Base-by-base conservation (phyloP, 2,888 invertebrate species). In the Apodemia hepburni region DNA sequence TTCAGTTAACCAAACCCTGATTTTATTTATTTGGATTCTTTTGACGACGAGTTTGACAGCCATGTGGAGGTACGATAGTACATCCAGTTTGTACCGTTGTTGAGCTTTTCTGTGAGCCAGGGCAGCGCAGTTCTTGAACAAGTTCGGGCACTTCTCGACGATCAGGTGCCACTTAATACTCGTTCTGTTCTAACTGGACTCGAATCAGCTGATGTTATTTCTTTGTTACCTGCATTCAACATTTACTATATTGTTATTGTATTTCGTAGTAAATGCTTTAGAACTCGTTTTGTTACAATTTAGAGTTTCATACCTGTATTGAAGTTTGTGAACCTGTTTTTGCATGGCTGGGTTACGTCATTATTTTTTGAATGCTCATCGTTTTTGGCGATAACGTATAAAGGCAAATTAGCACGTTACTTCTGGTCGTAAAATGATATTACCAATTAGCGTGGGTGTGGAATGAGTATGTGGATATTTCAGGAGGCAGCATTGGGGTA, bases 161-260 rank as follows among this genome's bases (percentile, higher is more conserved):
- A 80, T 87, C 87, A 87, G 87, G 87, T 89, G 87, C 85, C 85
- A 84, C 84, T 84, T 81, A 82, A 87, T 85, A 87, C 89, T 82
- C 77, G 89, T 89, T 87, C 88, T 85, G 80, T 84, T 87, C 89
- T 90, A 89, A 90, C 90, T 87, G 89, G 87, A 87, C 82, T 85
- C 74, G 76, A 76, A 86, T 87, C 89, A 90, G 88, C 89, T 89
- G 89, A 82, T 85, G 75, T 78, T 42, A 42, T 42, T 81, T 83
- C 78, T 76, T 78, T 72, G 73, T 77, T 77, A 79, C 77, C 80
- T 77, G 75, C 70, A 69, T 69, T 71, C 68, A 58, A 63, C 54
- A 27, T 54, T 54, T 54, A 54, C 54, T 54, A 54, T 54, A 54
- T 54, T 54, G 54, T 54, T 54, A 54, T 54, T 54, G 54, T 54